Evolutionary conservation across 2,113 vertebrate species (phyloP).

Genomic region (Seriola quinqueradiata): DNA sequence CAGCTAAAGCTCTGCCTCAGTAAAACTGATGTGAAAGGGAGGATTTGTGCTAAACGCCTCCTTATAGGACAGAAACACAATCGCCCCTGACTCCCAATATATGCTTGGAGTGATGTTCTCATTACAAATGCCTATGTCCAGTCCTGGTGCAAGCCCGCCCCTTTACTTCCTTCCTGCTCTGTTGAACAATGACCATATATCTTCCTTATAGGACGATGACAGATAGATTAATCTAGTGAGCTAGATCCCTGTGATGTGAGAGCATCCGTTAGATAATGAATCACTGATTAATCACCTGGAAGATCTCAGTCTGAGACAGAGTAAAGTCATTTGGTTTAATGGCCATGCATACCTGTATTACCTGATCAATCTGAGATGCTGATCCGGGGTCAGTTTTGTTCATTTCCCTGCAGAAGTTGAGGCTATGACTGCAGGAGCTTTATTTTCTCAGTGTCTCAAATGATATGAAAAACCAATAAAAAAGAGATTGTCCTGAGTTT

Average conservation of each 20-base stretch:
- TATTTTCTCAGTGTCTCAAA: constrained; percentile 9
- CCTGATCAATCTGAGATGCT: constrained; percentile 36
- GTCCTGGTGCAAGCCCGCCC: constrained; percentile 40
- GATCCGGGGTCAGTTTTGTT: constrained; percentile 41
- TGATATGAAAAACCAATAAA: not conserved
- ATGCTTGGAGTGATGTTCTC: constrained; percentile 63
- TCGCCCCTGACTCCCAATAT: constrained; percentile 36
- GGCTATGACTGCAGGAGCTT: not conserved
- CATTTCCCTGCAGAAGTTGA: constrained; percentile 18
- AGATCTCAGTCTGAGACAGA: constrained; percentile 66
- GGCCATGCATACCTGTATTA: constrained; percentile 34
- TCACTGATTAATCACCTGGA: constrained; percentile 79
- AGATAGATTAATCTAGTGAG: constrained; percentile 83
- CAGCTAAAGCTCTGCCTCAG: constrained; percentile 12
- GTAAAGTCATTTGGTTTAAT: constrained; percentile 64
- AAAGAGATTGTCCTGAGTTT: constrained; percentile 4
- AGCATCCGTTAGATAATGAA: constrained; percentile 81
- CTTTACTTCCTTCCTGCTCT: constrained; percentile 57
- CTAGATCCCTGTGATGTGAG: constrained; percentile 70
- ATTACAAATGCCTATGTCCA: constrained; percentile 67
- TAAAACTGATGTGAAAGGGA: not conserved
- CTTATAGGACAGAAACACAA: constrained; percentile 29
- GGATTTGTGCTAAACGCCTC: constrained; percentile 28
- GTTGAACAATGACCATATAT: constrained; percentile 79
- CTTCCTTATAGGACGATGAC: constrained; percentile 79